Percentiles rank a stretch among this genome's conserved stretches.
Conservation (phyloP, 2,113 vertebrate species). For the Ammodytes marinus region DNA sequence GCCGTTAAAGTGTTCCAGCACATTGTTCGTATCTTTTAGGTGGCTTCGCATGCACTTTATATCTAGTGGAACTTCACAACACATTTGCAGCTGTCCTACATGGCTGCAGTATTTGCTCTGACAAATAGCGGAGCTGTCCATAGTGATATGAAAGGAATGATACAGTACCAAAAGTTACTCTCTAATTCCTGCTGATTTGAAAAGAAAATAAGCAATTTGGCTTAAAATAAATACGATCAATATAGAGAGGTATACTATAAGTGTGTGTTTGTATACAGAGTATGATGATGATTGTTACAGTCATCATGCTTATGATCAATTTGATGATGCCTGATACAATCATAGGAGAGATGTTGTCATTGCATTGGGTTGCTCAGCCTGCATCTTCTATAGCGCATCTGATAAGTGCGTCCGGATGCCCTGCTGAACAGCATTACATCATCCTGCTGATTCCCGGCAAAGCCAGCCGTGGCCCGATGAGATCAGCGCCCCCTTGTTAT, state of each 20-base stretch:
- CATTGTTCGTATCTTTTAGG: constrained; percentile 57
- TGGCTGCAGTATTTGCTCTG: not conserved
- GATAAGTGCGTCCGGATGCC: constrained; percentile 77
- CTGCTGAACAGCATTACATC: constrained; percentile 84
- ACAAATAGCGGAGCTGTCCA: constrained; percentile 7
- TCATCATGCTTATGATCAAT: constrained; percentile 59
- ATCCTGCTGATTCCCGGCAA: constrained; percentile 79
- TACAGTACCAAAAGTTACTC: not conserved
- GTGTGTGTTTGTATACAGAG: not conserved
- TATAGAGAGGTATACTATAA: not conserved
- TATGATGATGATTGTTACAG: constrained; percentile 32
- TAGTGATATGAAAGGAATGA: not conserved
- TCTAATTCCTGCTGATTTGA: not conserved
- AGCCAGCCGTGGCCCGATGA: constrained; percentile 71
- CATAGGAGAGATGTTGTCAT: constrained; percentile 53
- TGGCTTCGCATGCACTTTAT: constrained; percentile 21
- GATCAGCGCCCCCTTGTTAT: constrained; percentile 75
- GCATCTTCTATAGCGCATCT: constrained; percentile 44
- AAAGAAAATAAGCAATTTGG: not conserved
- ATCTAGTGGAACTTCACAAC: constrained; percentile 13
- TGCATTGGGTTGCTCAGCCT: constrained; percentile 44
- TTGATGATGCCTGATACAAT: constrained; percentile 52
- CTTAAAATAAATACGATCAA: not conserved
- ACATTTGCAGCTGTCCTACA: not conserved
- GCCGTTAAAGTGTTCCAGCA: constrained; percentile 63